Evolutionary conservation across 2,797 vertebrate species (phyloP).

Genomic region (Tragelaphus oryx): DNA sequence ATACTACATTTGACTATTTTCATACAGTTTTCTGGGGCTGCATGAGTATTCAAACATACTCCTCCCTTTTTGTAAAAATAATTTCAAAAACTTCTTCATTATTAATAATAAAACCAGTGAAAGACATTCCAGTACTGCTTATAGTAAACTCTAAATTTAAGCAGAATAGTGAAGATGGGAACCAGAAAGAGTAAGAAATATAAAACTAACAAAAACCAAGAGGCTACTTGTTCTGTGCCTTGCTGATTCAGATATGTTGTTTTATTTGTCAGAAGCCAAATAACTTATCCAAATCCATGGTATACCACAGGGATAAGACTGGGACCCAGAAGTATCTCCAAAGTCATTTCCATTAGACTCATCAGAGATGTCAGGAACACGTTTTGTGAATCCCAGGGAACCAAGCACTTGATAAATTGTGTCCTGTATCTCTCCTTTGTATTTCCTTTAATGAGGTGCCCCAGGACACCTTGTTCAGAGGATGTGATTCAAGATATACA

Average conservation of each 20-base stretch:
- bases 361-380: background rate
- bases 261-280: background rate
- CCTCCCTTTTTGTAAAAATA: background rate
- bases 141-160: background rate
- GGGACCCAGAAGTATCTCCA: background rate
- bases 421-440: background rate
- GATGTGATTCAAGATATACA: background rate
- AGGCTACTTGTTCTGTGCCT: background rate
- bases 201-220: background rate
- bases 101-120: background rate
- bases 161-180: background rate
- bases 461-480: background rate
- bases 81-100: conserved; percentile 34
- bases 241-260: background rate
- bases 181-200: background rate
- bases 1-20: background rate
- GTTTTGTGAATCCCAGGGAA: background rate
- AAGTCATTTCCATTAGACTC: background rate
- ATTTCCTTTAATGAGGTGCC: background rate
- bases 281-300: background rate
- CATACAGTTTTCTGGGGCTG: background rate
- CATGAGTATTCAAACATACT: background rate
- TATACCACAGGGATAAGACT: background rate
- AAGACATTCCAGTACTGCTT: background rate
- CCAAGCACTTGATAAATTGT: background rate